These are phyloP conservation scores for Tetranychus urticae DNA, from an alignment of 1,140 invertebrate genomes.

Conservation along the genomic window DNA sequence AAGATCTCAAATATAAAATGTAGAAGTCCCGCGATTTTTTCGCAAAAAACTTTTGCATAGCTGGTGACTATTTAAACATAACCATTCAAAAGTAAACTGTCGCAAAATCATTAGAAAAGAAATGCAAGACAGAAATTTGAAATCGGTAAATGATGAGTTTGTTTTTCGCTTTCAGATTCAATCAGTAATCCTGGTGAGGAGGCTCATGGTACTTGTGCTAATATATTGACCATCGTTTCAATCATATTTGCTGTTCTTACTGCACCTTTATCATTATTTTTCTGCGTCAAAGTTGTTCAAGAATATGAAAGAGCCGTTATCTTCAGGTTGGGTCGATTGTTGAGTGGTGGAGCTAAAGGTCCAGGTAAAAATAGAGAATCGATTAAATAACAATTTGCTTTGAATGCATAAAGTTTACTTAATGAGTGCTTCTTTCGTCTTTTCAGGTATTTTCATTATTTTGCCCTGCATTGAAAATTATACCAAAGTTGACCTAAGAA, in stretches of 20 bases:
- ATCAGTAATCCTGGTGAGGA: slow-evolving; percentile 9
- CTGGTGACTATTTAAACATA: no score
- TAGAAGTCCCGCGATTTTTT: no score
- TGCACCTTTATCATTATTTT: slow-evolving; percentile 15
- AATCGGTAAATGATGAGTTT: not conserved
- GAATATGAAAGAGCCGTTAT: slow-evolving; percentile 9
- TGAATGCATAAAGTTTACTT: no score
- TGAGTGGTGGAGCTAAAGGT: slow-evolving; percentile 14
- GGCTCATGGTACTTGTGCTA: slow-evolving; percentile 13
- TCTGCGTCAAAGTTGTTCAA: slow-evolving; percentile 20
- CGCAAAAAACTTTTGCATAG: no score
- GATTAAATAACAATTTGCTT: no score
- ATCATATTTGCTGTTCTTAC: slow-evolving; percentile 11
- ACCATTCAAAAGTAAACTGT: no score
- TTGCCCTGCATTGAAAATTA: slow-evolving; percentile 32
- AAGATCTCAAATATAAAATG: no score
- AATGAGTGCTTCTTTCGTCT: no score
- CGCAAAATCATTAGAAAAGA: no score
- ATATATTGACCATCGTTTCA: slow-evolving; percentile 15
- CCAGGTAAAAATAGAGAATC: slow-evolving; percentile 9
- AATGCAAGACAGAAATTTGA: no score
- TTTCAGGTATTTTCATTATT: slow-evolving; percentile 31
- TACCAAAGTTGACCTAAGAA: slow-evolving; percentile 29
- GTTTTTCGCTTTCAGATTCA: no score
- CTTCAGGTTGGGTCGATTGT: slow-evolving; percentile 13